These are phyloP conservation scores for Echiichthys vipera DNA, from an alignment of 2,797 vertebrate genomes.

Conservation along the genomic window DNA sequence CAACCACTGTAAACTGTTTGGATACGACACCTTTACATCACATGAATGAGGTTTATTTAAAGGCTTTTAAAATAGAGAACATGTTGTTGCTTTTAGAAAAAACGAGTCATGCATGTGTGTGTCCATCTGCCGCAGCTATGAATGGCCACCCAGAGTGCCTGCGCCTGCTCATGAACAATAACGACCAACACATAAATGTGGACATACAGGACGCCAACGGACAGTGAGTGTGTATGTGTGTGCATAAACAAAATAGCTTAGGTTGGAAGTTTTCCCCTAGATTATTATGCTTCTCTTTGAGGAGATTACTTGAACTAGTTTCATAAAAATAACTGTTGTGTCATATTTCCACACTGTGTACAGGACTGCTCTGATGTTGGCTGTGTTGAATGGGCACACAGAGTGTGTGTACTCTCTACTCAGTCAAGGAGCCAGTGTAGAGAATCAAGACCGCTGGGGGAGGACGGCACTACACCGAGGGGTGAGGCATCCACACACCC, in stretches of 20 bases:
- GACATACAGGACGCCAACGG: constrained; percentile 92
- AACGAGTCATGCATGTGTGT: constrained; percentile 11
- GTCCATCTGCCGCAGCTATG: constrained; percentile 83
- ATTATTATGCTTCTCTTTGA: neutral
- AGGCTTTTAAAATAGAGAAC: neutral
- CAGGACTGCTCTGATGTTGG: constrained; percentile 96
- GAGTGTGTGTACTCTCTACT: constrained; percentile 94
- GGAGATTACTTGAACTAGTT: neutral
- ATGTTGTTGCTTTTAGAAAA: neutral
- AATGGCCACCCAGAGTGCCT: constrained; percentile 96
- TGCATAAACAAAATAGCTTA: neutral
- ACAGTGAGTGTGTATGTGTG: constrained; percentile 88
- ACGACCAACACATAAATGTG: constrained; percentile 89
- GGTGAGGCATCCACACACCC: constrained; percentile 79
- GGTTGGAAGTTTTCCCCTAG: neutral
- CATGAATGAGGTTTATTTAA: neutral
- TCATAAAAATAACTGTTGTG: neutral
- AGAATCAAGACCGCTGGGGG: constrained; percentile 94
- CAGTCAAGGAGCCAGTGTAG: constrained; percentile 93
- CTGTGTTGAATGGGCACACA: constrained; percentile 94
- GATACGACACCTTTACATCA: neutral
- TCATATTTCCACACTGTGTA: constrained; percentile 12
- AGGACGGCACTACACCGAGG: constrained; percentile 94
- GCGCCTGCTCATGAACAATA: constrained; percentile 92
- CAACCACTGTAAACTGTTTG: neutral